Evolutionary conservation across 2,888 invertebrate genomes (phyloP), one percentile per base, ranked within the genome.

Genomic region (Lasioglossum morio): DNA sequence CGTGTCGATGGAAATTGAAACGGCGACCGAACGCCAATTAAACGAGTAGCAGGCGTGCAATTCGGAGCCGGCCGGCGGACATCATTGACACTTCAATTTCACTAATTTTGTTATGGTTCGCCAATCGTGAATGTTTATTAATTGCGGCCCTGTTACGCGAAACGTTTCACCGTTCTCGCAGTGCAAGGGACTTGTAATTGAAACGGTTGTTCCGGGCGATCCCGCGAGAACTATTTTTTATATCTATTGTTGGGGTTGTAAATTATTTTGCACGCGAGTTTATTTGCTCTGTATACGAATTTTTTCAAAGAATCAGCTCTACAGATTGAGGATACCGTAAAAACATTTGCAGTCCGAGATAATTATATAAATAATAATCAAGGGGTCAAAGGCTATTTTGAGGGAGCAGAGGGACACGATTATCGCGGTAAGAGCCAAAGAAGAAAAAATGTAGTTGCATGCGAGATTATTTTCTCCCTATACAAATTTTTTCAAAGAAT

Each of bases 1-100:
- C 73, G 63, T 82, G 77, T 78, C 43, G 78, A 79, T 78, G 74
- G 69, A 79, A 82, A 82, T 78, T 78, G 77, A 77, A 82, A 74
- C 40, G 78, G 57, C 78, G 34, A 57, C 23, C 78, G 43, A 74
- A 57, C 70, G 78, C 53, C 82, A 74, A 82, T 82, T 82, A 78
- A 82, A 82, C 78, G 57, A 37, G 43, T 23, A 37, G 40, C 77
- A 77, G 43, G 60, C 70, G 57, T 23, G 53, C 81, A 43, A 69
- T 81, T 77, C 77, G 34, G 63, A 53, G 72, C 46, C 77, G 46
- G 37, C 48, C 48, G 27, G 60, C 69, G 63, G 57, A 43, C 77
- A 72, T 60, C 77, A 81, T 81, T 66, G 77, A 72, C 77, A 81
- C 77, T 73, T 72, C 81, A 77, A 81, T 77, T 81, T 77, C 77